Base-by-base conservation (phyloP, 2,888 invertebrate species). In the Hirtodrosophila alboralis region DNA sequence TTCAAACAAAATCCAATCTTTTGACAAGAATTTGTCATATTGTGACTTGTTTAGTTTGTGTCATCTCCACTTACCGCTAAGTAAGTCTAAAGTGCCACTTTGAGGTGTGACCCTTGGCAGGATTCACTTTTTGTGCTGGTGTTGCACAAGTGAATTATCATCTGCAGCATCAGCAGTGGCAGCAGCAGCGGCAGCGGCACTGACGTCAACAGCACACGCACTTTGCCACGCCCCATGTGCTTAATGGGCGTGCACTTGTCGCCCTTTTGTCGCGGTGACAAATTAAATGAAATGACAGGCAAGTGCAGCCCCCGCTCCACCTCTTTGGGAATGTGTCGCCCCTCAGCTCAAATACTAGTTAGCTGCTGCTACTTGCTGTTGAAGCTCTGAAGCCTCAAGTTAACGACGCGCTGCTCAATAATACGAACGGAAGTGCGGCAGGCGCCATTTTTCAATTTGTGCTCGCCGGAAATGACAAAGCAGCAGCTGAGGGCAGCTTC, bases 401-500 rank as follows among this genome's bases (percentile, higher is more conserved):
- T 86, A 86, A 80, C 81, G 77, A 86, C 52, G 40, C 44, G 52
- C 59, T 56, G 49, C 64, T 84, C 81, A 84, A 73, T 84, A 86
- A 69, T 60, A 54, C 37, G 61, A 76, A 40, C 80, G 78, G 79
- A 80, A 69, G 74, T 84, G 74, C 69, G 84, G 64, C 77, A 56
- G 67, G 47, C 64, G 77, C 67, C 69, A 86, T 86, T 84, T 86
- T 84, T 84, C 79, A 86, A 84, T 76, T 73, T 76, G 52, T 69
- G 57, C 69, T 58, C 74, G 53, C 79, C 86, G 86, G 77, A 78
- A 86, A 84, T 67, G 84, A 61, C 81, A 76, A 62, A 43, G 51
- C 45, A 60, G 63, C 45, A 60, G 63, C 31, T 44, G 26, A 40
- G 49, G 38, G 13, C 41, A 43, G 45, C 51, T 48, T 21, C 44